Evolutionary conservation across 1,140 invertebrate species (phyloP).

Genomic region (Scaptodrosophila lebanonensis): DNA sequence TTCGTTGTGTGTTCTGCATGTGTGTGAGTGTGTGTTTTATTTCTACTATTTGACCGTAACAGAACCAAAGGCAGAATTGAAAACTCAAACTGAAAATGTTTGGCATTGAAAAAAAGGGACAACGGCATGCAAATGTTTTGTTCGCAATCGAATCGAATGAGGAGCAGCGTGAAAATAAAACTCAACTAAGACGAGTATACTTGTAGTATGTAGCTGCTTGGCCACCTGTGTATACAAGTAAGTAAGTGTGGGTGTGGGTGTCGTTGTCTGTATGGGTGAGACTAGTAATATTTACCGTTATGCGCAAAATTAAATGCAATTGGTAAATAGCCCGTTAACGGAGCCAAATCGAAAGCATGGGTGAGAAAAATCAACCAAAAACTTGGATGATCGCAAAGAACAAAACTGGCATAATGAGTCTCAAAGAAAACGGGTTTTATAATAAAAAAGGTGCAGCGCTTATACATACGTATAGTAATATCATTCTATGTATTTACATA

Average conservation of each 20-base stretch:
- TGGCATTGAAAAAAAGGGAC: constrained; percentile 12
- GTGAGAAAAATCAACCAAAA: constrained; percentile 61
- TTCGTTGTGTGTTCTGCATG: constrained; percentile 20
- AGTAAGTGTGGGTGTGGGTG: constrained; percentile 17
- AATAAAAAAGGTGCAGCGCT: constrained; percentile 57
- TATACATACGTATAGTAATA: constrained; percentile 28
- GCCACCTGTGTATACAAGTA: constrained; percentile 37
- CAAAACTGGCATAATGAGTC: constrained; percentile 48
- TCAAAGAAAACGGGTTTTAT: constrained; percentile 53
- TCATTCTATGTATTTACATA: constrained; percentile 70
- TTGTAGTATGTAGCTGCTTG: no score
- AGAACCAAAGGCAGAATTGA: constrained; percentile 32
- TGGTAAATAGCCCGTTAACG: no score
- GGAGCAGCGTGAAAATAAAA: constrained; percentile 43
- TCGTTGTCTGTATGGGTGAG: constrained; percentile 23
- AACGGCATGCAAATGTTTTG: constrained; percentile 37
- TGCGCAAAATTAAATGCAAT: no score
- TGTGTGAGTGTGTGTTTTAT: constrained; percentile 39
- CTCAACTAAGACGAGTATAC: no score
- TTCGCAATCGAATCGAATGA: constrained; percentile 26
- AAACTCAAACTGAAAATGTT: constrained; percentile 24
- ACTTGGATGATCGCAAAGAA: constrained; percentile 52
- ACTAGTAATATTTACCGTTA: not conserved
- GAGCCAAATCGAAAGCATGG: no score
- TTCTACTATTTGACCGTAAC: constrained; percentile 38